These are phyloP conservation scores for Ivindomyrus marchei DNA, from an alignment of 2,113 vertebrate genomes.

Conservation along the genomic window DNA sequence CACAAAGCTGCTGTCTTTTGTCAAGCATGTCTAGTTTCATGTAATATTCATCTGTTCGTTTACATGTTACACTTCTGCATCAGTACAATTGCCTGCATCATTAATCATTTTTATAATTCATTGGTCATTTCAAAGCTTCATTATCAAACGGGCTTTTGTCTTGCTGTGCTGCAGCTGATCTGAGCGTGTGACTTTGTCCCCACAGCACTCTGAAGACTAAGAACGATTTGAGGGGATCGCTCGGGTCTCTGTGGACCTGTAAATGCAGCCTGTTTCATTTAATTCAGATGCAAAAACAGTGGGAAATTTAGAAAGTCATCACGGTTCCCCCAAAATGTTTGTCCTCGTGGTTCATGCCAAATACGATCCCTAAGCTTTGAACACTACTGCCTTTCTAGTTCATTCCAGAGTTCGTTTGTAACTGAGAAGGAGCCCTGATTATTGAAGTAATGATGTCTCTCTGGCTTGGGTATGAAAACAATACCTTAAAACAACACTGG, in stretches of 20 bases:
- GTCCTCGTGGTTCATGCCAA: neutral
- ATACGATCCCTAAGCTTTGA: neutral
- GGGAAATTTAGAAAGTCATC: neutral
- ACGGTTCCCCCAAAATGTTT: neutral
- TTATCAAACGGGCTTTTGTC: neutral
- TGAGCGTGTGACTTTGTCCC: neutral
- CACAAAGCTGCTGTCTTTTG: neutral
- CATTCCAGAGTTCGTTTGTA: neutral
- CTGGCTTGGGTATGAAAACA: neutral
- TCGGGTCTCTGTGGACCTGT: neutral
- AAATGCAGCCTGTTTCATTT: neutral
- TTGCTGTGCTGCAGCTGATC: neutral
- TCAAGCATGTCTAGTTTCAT: neutral
- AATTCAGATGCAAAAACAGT: neutral
- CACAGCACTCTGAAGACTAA: neutral
- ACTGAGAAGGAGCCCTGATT: neutral
- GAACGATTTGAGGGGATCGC: neutral
- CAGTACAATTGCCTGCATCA: neutral
- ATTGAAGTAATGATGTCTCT: neutral
- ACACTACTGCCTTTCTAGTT: neutral
- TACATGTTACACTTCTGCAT: neutral
- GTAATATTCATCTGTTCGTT: neutral
- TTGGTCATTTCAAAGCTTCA: neutral
- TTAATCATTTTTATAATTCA: neutral
- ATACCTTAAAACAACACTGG: neutral